Evolutionary conservation across 2,888 invertebrate genomes (phyloP).

Genomic region (Sphecodes monilicornis): DNA sequence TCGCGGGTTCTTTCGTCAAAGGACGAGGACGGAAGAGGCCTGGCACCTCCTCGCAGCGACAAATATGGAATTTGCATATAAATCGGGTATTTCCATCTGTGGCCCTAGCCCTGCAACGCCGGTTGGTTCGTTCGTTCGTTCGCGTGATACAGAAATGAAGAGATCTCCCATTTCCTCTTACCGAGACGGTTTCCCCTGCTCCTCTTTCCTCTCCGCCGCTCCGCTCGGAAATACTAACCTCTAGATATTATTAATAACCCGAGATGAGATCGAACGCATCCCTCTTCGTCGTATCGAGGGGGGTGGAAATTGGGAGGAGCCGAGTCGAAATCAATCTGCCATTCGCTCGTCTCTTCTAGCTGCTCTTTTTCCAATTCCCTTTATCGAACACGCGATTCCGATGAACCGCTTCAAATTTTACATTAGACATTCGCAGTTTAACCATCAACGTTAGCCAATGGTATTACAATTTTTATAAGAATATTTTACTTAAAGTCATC

Average conservation of each 20-base stretch:
- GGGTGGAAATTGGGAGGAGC: constrained; percentile 64
- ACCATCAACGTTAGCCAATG: not conserved
- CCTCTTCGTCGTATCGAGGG: constrained; percentile 63
- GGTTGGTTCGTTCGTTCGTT: constrained; percentile 69
- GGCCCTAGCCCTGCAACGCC: constrained; percentile 76
- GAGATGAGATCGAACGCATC: constrained; percentile 82
- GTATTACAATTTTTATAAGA: not conserved
- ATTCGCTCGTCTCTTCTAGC: constrained; percentile 73
- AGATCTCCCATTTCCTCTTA: constrained; percentile 78
- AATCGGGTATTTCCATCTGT: constrained; percentile 89
- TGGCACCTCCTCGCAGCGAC: constrained; percentile 83
- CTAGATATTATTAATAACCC: constrained; percentile 84
- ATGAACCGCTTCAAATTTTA: constrained; percentile 2
- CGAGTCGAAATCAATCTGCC: constrained; percentile 82
- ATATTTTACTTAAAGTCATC: not conserved
- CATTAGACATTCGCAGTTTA: not conserved
- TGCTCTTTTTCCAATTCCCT: constrained; percentile 53
- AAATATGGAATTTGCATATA: constrained; percentile 89
- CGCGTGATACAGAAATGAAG: constrained; percentile 84
- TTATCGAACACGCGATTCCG: constrained; percentile 24
- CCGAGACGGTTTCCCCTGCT: constrained; percentile 52
- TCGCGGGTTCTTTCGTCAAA: constrained; percentile 73
- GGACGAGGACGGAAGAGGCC: constrained; percentile 63
- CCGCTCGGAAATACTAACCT: constrained; percentile 82
- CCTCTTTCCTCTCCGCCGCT: constrained; percentile 45